A percentile compares a stretch with the other conserved stretches of the same genome.
phyloP scores from a whole-genome alignment of 2,113 vertebrate genomes.

The Burhinus bistriatus region DNA sequence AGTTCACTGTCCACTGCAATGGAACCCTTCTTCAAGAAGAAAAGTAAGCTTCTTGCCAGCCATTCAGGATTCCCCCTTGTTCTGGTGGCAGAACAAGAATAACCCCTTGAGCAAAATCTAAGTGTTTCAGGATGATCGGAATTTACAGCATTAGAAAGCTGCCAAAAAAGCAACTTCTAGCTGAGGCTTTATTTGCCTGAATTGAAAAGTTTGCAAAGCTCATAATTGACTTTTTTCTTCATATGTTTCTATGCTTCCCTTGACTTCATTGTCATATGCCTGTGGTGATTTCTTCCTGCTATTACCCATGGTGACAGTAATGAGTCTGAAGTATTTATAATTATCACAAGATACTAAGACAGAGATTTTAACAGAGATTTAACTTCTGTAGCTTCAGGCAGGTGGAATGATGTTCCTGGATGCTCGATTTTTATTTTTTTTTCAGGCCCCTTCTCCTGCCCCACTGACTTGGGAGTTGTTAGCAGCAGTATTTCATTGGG shows the following conservation, averaged over 20 bases:
- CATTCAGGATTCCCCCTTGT: constrained; percentile 53
- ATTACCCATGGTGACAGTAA: background rate
- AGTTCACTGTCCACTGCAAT: constrained; percentile 59
- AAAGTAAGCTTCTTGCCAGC: constrained; percentile 39
- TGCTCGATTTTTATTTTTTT: background rate
- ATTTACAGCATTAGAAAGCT: constrained; percentile 39
- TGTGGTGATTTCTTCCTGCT: background rate
- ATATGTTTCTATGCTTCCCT: background rate
- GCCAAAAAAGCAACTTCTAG: constrained; percentile 38
- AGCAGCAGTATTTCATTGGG: background rate
- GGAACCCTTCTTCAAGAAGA: constrained; percentile 51
- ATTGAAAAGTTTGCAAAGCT: constrained; percentile 20
- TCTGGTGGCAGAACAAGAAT: constrained; percentile 61
- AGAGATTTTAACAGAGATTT: background rate
- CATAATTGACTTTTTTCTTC: constrained; percentile 13
- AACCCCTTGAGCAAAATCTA: constrained; percentile 51
- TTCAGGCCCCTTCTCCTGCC: background rate
- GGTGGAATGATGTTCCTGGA: background rate
- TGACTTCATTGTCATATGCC: constrained; percentile 5
- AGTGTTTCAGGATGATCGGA: constrained; percentile 18
- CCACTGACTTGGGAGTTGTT: background rate
- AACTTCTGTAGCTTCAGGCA: background rate
- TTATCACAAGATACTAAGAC: background rate
- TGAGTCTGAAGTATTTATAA: background rate
- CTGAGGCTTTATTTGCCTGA: constrained; percentile 13